Conservation (phyloP, 2,888 invertebrate genomes). For the Diadegma fenestrale region DNA sequence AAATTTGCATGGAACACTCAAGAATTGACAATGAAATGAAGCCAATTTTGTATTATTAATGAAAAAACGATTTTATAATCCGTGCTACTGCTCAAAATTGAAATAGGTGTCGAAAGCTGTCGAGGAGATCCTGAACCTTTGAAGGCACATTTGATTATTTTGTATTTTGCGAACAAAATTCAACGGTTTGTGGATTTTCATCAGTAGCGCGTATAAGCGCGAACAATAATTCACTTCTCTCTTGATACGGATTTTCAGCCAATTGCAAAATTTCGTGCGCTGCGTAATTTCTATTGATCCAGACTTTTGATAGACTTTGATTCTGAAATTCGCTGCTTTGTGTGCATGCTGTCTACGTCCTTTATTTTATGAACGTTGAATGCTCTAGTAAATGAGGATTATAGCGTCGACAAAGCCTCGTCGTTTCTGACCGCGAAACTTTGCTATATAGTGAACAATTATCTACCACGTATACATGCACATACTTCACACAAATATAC, state of each 20-base stretch:
- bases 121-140: not conserved
- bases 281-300: not conserved
- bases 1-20: too few relatives aligned
- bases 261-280: not conserved
- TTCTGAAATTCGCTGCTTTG: conserved; percentile 22
- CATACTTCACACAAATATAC: not conserved
- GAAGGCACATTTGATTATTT: not conserved
- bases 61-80: too few relatives aligned
- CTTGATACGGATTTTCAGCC: not conserved
- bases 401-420: conserved; percentile 7
- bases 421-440: conserved; percentile 19
- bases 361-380: conserved; percentile 6
- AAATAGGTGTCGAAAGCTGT: not conserved
- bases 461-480: conserved; percentile 6
- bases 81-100: not conserved
- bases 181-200: not conserved
- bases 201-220: not conserved
- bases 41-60: too few relatives aligned
- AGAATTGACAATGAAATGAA: too few relatives aligned
- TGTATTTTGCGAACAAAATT: not conserved
- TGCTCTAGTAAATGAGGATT: conserved; percentile 33
- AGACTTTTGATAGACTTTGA: conserved; percentile 11
- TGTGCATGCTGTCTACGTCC: not conserved
- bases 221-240: not conserved
- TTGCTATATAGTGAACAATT: conserved; percentile 28